Base-by-base conservation (phyloP, 2,888 invertebrate species). In the Eupeodes latifasciatus region DNA sequence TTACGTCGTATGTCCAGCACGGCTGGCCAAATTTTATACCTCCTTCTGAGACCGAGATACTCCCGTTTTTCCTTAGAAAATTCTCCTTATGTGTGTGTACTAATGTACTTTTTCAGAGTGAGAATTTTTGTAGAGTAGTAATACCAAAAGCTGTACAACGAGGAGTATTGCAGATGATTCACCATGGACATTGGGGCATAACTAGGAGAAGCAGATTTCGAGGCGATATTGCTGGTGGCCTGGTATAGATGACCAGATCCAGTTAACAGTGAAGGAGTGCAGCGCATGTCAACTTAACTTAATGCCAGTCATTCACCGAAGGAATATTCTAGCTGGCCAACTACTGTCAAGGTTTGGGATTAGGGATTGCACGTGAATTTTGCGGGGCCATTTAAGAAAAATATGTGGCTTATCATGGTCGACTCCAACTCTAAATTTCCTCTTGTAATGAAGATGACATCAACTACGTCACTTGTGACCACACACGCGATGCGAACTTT, bases 281-380 rank as follows among this genome's bases (percentile, higher is more conserved):
- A 4, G 55, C 11, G 55, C 53, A 2, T 71, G 71, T 71, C 55
- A 55, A 36, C 55, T 53, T 7, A 55, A 36, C 55, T 53, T 7
- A 71, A 76, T 64, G 62, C 76, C 40, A 53, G 27, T 27, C 27
- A 27, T 27, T 27, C 27, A 3, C 27, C 27, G 27, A 27, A 27
- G 3, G 27, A 1, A 53, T 64, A 61, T 64, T 75, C 62, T 19
- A 75, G 75, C 40, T 75, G 75, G 51, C 75, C 51, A 51, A 16
- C 51, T 6, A 62, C 76, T 53, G 53, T 51, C 19, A 64, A 53
- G n/a, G 76, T 76, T 62, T 76, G 76, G 76, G 76, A 76, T 19
- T 44, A 53, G 19, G 19, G 19, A 16, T 27, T 76, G 53, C 76
- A 76, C 16, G 57, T 57, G 44, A 66, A 66, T 77, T 77, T 77